These are phyloP conservation scores for Solea senegalensis DNA, from an alignment of 2,113 vertebrate species.

Conservation along the genomic window DNA sequence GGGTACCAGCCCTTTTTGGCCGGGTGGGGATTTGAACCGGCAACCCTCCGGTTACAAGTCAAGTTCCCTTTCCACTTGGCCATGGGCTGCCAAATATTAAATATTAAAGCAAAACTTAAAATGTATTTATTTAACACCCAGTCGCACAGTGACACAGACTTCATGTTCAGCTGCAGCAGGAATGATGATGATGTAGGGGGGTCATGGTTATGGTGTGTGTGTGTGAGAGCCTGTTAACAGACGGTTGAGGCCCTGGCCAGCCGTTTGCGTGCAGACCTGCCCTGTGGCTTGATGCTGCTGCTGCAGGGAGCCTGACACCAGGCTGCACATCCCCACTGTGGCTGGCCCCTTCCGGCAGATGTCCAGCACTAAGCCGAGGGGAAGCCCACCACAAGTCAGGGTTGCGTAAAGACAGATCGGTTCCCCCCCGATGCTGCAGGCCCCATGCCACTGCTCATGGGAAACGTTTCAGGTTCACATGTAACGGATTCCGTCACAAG, in stretches of 20 bases:
- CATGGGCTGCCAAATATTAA: no score
- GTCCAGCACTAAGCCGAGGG: slow-evolving; percentile 83
- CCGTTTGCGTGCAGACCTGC: slow-evolving; percentile 68
- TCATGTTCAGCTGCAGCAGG: no score
- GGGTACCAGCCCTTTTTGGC: no score
- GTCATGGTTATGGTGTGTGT: no score
- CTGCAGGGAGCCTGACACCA: slow-evolving; percentile 74
- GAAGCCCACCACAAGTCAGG: slow-evolving; percentile 86
- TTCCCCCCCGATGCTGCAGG: slow-evolving; percentile 55
- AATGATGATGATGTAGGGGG: no score
- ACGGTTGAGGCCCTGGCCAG: slow-evolving; percentile 78
- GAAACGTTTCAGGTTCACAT: slow-evolving; percentile 33
- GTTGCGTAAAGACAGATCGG: slow-evolving; percentile 82
- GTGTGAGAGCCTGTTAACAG: slow-evolving; percentile 32
- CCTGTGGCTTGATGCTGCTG: slow-evolving; percentile 87
- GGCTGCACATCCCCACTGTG: slow-evolving; percentile 87
- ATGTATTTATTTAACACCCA: no score
- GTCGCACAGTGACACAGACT: no score
- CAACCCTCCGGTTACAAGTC: no score
- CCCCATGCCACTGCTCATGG: slow-evolving; percentile 31
- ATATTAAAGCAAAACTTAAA: no score
- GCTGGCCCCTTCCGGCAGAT: slow-evolving; percentile 92
- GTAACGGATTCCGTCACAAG: slow-evolving; percentile 8
- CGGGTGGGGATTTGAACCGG: no score
- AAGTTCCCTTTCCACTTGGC: no score